Base-by-base conservation (phyloP, 2,888 invertebrate genomes). In the Trypoxylon attenuatum region DNA sequence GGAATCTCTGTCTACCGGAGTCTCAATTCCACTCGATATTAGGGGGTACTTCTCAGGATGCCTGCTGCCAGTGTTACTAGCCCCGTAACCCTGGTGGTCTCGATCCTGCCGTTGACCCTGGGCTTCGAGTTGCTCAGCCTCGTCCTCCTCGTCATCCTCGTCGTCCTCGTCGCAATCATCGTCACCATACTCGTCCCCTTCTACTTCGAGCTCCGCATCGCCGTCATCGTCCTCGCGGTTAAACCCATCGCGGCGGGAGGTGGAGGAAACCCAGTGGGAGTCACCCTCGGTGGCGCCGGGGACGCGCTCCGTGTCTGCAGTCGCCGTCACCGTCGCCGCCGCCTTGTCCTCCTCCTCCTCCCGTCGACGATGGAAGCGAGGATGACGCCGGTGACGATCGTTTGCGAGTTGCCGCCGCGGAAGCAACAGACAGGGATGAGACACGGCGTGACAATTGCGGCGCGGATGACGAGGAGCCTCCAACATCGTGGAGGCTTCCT, bases 81-180 rank as follows among this genome's bases (percentile, higher is more conserved):
- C n/a, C n/a, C n/a, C n/a, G n/a, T n/a, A n/a, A n/a, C n/a, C n/a
- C n/a, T n/a, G n/a, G n/a, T n/a, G n/a, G n/a, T n/a, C n/a, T n/a
- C n/a, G n/a, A n/a, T n/a, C n/a, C 2, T 38, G 13, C 38, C 38
- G 38, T 49, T 65, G 61, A 29, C 42, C 65, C n/a, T n/a, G 29
- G 49, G 60, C 10, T 54, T 50, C 54, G 47, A 58, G 38, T 62
- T 88, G 88, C 89, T 90, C 90, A 88, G 88, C 88, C 88, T 84
- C 89, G 89, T 89, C 89, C 84, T 88, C 88, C 82, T 87, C 38
- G 43, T 39, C 47, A 23, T 8, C 39, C 15, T 22, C 39, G 53
- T 18, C 46, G 46, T 38, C 58, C 18, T 19, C 55, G 47, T 42
- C 60, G 38, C 25, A 15, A 21, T 19, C 27, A 29, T 23, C 41